These are phyloP conservation scores for Brachypterus glaber DNA, from an alignment of 2,888 invertebrate species.

Conservation along the genomic window DNA sequence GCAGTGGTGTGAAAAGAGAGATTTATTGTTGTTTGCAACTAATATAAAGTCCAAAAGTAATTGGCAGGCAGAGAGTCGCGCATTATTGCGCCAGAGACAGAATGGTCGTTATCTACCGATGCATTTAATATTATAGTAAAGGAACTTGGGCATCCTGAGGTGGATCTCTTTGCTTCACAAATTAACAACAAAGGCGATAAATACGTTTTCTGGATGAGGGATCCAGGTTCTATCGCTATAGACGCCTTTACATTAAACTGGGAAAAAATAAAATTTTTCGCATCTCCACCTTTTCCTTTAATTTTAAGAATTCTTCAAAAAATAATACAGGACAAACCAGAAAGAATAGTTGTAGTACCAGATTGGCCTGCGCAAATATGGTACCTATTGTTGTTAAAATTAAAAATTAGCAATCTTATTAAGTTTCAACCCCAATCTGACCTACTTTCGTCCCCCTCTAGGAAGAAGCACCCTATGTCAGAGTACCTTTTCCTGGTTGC, in stretches of 20 bases:
- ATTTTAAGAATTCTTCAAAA: not conserved
- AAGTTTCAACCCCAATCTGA: conserved; percentile 14
- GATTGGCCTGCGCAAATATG: not conserved
- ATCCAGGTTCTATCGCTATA: not conserved
- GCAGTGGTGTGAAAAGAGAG: not conserved
- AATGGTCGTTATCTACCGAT: too few species aligned
- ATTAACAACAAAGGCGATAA: not conserved
- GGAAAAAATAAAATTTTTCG: not conserved
- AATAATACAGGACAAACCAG: not conserved
- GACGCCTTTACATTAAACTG: not conserved
- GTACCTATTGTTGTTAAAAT: not conserved
- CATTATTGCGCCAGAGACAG: too few species aligned
- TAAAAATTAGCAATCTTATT: too few species aligned
- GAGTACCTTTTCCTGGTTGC: conserved; percentile 16
- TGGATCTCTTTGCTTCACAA: not conserved
- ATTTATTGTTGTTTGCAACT: too few species aligned
- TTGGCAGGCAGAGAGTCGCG: too few species aligned
- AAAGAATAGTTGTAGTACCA: not conserved
- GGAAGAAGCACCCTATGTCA: conserved; percentile 11
- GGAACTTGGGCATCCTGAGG: too few species aligned
- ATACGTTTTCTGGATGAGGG: not conserved
- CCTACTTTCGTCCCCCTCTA: conserved; percentile 14
- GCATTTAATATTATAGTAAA: too few species aligned
- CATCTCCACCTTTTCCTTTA: not conserved
- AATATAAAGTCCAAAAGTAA: too few species aligned